Evolutionary conservation across 2,797 vertebrate genomes (phyloP).

Genomic region (Oceanodroma leucorhoa): DNA sequence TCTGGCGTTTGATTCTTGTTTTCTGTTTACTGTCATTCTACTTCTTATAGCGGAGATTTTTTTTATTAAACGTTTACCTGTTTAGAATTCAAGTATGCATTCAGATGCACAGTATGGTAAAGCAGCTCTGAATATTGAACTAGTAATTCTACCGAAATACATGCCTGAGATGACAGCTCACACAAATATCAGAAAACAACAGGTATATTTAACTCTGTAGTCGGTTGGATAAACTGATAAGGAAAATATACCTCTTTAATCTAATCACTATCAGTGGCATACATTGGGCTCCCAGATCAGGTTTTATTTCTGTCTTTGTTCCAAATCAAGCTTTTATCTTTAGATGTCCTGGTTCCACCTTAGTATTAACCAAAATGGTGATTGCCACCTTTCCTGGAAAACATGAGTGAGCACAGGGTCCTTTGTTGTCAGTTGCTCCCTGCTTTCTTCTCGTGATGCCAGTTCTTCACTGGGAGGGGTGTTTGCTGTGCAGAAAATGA

Average conservation of each 20-base stretch:
- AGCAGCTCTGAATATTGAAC: background rate
- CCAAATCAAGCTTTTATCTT: background rate
- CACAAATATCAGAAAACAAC: background rate
- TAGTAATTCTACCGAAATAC: background rate
- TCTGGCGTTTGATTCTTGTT: background rate
- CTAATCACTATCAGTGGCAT: background rate
- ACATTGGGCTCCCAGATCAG: background rate
- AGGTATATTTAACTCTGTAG: constrained; percentile 6
- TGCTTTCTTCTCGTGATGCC: background rate
- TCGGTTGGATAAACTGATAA: background rate
- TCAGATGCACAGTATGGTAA: background rate
- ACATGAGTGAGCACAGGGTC: background rate
- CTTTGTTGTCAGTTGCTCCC: background rate
- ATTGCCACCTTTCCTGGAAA: background rate
- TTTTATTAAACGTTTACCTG: background rate
- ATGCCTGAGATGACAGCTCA: background rate
- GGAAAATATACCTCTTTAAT: constrained; percentile 25
- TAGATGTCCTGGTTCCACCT: background rate
- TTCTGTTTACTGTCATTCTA: background rate
- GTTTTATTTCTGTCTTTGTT: background rate
- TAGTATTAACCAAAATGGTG: background rate
- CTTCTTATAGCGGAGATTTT: background rate
- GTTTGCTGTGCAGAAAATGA: background rate
- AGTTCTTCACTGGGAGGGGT: background rate
- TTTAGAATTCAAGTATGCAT: background rate